A percentile compares a stretch with the other conserved stretches of the same genome.
phyloP scores from a whole-genome alignment of 1,140 invertebrate species.

The Hylaeus anthracinus region DNA sequence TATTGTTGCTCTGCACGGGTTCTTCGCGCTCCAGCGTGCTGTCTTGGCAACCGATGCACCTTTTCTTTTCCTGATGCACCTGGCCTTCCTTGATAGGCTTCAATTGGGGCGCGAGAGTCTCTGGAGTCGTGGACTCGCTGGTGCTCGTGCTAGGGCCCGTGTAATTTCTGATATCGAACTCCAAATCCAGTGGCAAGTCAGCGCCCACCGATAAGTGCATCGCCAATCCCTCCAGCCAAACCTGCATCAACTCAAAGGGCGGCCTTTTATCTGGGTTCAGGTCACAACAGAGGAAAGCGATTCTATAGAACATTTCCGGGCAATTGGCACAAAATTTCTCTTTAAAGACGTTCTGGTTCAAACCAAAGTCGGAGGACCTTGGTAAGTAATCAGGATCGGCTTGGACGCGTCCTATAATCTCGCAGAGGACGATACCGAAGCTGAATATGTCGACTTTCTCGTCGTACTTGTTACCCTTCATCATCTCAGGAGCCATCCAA shows the following conservation, averaged over 20 bases:
- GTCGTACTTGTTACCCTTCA: constrained; percentile 97
- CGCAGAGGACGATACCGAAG: constrained; percentile 97
- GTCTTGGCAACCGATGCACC: constrained; percentile 72
- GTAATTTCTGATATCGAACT: constrained; percentile 89
- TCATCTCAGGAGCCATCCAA: constrained; percentile 99
- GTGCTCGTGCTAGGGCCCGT: constrained; percentile 83
- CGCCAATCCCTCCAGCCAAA: constrained; percentile 89
- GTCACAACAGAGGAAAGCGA: constrained; percentile 94
- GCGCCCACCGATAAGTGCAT: constrained; percentile 86
- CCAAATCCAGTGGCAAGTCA: constrained; percentile 84
- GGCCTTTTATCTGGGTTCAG: constrained; percentile 93
- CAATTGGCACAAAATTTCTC: constrained; percentile 94
- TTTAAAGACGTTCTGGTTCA: constrained; percentile 92
- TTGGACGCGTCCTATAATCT: constrained; percentile 96
- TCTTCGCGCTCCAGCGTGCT: constrained; percentile 76
- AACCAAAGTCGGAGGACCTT: constrained; percentile 93
- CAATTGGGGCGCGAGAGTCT: constrained; percentile 78
- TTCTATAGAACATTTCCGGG: constrained; percentile 92
- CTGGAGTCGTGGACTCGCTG: constrained; percentile 84
- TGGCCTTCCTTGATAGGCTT: constrained; percentile 80
- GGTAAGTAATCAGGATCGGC: constrained; percentile 96
- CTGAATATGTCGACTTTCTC: constrained; percentile 99
- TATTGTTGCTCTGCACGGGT: constrained; percentile 35
- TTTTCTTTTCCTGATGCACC: constrained; percentile 77
- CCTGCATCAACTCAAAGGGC: constrained; percentile 92